Conservation (phyloP, 2,113 vertebrate genomes). For the Penelope pileata region DNA sequence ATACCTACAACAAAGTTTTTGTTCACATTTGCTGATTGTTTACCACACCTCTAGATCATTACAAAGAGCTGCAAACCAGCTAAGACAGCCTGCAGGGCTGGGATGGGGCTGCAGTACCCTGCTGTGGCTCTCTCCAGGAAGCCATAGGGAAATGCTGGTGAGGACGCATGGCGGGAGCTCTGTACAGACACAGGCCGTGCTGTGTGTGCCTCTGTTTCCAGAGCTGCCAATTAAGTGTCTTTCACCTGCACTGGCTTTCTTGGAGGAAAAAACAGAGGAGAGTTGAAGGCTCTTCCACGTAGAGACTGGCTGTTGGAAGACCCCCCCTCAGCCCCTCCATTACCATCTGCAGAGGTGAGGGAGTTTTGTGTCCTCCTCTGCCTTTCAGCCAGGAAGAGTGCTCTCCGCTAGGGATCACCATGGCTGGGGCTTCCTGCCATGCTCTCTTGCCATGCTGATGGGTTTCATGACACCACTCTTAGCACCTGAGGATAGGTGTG, state of each 20-base stretch:
- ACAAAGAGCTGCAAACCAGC: not conserved
- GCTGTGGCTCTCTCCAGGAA: not conserved
- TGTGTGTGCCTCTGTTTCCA: not conserved
- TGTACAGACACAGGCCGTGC: rapidly evolving
- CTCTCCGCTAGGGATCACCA: not conserved
- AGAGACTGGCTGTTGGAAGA: not conserved
- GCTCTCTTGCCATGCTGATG: not conserved
- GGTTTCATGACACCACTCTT: constrained; percentile 45
- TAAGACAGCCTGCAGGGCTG: not conserved
- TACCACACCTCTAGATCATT: not conserved
- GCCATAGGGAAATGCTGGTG: not conserved
- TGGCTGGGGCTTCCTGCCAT: not conserved
- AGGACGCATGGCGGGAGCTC: not conserved
- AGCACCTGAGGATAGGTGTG: constrained; percentile 50
- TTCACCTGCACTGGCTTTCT: not conserved
- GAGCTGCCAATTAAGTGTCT: not conserved
- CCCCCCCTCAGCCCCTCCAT: rapidly evolving
- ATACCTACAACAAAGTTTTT: not conserved
- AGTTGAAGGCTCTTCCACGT: not conserved
- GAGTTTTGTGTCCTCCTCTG: not conserved
- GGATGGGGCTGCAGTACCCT: not conserved
- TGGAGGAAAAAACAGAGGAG: not conserved
- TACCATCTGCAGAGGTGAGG: not conserved
- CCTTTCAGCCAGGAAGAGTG: not conserved
- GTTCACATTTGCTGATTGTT: not conserved